Evolutionary conservation across 2,797 vertebrate species (phyloP).

Genomic region (Apogon talboti): DNA sequence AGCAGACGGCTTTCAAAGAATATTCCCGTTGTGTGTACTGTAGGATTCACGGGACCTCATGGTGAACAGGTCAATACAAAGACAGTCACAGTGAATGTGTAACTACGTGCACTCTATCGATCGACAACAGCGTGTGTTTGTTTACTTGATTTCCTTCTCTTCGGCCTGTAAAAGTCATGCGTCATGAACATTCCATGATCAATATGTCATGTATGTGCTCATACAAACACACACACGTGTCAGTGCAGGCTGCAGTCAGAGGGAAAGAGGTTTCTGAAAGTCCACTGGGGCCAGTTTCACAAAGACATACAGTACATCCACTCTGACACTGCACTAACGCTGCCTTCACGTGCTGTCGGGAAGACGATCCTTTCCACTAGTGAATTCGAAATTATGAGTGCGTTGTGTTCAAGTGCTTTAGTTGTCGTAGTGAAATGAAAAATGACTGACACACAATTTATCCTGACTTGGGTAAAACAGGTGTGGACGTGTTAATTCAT

Average conservation of each 20-base stretch:
- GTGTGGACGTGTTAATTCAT: no score
- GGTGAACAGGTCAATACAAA: slow-evolving; percentile 27
- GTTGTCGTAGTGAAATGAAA: no score
- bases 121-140: slow-evolving; percentile 51
- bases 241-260: slow-evolving; percentile 27
- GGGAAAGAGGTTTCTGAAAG: slow-evolving; percentile 21
- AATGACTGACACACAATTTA: no score
- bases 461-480: no score
- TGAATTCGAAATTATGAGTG: no score
- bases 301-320: background rate
- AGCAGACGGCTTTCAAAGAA: slow-evolving; percentile 26
- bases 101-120: slow-evolving; percentile 42
- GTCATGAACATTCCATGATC: slow-evolving; percentile 71
- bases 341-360: no score
- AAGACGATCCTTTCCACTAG: no score
- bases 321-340: no score
- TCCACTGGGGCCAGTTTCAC: slow-evolving; percentile 22
- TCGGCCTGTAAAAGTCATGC: slow-evolving; percentile 47
- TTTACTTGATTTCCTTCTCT: slow-evolving; percentile 65
- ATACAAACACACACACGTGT: slow-evolving; percentile 19
- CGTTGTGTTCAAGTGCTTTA: no score
- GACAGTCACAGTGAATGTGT: slow-evolving; percentile 37
- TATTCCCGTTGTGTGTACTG: slow-evolving; percentile 27
- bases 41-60: slow-evolving; percentile 21
- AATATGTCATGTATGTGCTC: slow-evolving; percentile 56